Evolutionary conservation across 2,113 vertebrate genomes (phyloP).

Genomic region (Pygoscelis adeliae): DNA sequence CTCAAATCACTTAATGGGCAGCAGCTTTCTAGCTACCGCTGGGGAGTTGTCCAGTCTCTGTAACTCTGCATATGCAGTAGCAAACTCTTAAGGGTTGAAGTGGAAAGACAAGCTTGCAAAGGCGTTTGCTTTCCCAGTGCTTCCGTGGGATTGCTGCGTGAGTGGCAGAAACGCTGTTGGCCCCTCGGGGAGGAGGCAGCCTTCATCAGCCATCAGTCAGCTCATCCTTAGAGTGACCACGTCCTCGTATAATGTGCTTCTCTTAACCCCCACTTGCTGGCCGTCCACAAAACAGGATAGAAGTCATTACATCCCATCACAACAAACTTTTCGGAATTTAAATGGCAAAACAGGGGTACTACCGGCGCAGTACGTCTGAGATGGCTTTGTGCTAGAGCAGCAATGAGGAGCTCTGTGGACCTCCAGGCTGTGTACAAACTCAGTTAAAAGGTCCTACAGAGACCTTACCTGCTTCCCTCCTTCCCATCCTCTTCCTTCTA

Average conservation of each 20-base stretch:
- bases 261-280: not conserved
- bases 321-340: not conserved
- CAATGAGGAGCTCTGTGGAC: not conserved
- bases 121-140: not conserved
- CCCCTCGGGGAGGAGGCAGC: not conserved
- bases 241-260: rapidly evolving
- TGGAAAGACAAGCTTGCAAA: not conserved
- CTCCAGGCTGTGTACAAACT: not conserved
- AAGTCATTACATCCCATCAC: not conserved
- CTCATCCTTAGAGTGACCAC: not conserved
- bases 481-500: not conserved
- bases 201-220: not conserved
- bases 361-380: not conserved
- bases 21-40: not conserved
- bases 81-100: not conserved
- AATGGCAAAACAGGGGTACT: not conserved
- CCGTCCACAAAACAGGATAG: not conserved
- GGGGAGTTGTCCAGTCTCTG: not conserved
- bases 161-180: not conserved
- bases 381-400: not conserved
- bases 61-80: not conserved
- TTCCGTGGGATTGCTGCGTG: not conserved
- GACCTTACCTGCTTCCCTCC: not conserved
- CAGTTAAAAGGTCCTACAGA: not conserved
- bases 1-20: not conserved